phyloP scores from a whole-genome alignment of 2,113 vertebrate species.

The Pandion haliaetus region DNA sequence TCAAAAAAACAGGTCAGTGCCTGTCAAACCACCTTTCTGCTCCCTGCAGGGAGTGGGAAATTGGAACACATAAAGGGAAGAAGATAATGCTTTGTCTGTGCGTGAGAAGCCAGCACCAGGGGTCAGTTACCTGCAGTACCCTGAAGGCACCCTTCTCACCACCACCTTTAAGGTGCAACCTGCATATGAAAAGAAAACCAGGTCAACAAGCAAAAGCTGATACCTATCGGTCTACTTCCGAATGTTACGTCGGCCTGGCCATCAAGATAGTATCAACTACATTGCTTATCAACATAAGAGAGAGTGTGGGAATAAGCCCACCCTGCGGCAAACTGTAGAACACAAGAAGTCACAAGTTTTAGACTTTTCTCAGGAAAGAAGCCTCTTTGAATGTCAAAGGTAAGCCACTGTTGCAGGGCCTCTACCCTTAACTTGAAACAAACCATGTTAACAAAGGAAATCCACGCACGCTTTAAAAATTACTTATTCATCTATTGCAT shows the following conservation, averaged over 20 bases:
- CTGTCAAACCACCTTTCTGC: background rate
- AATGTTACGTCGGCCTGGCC: background rate
- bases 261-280: background rate
- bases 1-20: background rate
- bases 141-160: background rate
- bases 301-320: background rate
- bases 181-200: background rate
- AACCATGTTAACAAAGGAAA: background rate
- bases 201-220: background rate
- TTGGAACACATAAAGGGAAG: background rate
- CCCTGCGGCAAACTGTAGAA: background rate
- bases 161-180: background rate
- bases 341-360: background rate
- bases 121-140: background rate
- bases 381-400: background rate
- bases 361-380: background rate
- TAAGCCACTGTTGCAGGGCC: background rate
- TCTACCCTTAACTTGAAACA: background rate
- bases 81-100: background rate
- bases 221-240: background rate
- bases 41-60: background rate
- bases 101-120: background rate
- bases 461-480: background rate
- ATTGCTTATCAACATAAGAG: background rate
- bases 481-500: background rate